A percentile compares a stretch with the other conserved stretches of the same genome.
Conservation (phyloP, 2,888 invertebrate species). For the Anarsia innoxiella region DNA sequence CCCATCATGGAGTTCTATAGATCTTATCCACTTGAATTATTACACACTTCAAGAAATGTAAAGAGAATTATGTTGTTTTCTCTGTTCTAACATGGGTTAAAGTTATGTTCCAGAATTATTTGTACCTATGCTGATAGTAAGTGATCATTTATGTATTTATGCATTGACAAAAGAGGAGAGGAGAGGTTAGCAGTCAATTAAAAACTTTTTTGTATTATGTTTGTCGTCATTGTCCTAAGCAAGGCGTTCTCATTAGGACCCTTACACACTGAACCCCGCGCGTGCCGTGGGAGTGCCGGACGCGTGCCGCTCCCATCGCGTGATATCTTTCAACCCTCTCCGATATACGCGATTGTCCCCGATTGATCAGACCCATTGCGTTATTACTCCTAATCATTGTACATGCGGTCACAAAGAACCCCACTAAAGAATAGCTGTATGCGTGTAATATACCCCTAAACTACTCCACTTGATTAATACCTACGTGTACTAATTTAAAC, state of each 20-base stretch:
- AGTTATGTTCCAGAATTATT: too few species aligned
- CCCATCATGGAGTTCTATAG: too few species aligned
- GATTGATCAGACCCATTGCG: constrained; percentile 23
- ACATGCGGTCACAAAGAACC: constrained; percentile 28
- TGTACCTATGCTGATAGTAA: too few species aligned
- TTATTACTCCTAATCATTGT: constrained; percentile 36
- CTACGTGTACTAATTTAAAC: too few species aligned
- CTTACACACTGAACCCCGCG: constrained; percentile 40
- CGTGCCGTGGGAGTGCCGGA: constrained; percentile 71
- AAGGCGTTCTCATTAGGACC: constrained; percentile 34
- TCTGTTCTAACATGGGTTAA: too few species aligned
- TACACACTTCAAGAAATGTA: too few species aligned
- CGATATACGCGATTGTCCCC: not conserved
- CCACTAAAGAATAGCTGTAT: constrained; percentile 30
- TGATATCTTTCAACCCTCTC: constrained; percentile 28
- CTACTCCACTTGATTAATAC: constrained; percentile 16
- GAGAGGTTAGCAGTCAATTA: constrained; percentile 20
- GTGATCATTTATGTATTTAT: too few species aligned
- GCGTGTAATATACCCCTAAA: constrained; percentile 17
- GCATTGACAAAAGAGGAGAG: too few species aligned
- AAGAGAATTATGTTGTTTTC: too few species aligned
- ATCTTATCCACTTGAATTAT: too few species aligned
- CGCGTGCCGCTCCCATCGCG: constrained; percentile 74
- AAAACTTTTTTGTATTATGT: too few species aligned
- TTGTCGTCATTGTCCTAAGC: constrained; percentile 20